Percentiles rank a stretch among this genome's conserved stretches.
Evolutionary conservation across 2,797 vertebrate genomes (phyloP).

Genomic region (Labroides dimidiatus): DNA sequence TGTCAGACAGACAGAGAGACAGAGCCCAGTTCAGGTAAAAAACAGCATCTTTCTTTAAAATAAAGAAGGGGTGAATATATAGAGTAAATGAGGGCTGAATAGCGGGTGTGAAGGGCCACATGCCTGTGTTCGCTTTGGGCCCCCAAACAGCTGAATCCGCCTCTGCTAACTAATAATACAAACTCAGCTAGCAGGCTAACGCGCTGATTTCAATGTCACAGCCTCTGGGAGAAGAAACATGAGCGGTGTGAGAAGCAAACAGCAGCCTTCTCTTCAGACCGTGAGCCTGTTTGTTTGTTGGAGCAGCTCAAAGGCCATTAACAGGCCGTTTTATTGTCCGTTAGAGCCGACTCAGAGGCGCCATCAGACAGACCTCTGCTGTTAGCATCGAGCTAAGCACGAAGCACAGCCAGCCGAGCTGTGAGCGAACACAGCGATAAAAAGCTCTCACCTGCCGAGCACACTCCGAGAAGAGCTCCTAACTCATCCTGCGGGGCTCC

Average conservation of each 20-base stretch:
- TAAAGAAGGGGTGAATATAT: no score
- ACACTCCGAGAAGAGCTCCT: conserved; percentile 38
- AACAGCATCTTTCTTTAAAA: no score
- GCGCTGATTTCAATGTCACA: conserved; percentile 25
- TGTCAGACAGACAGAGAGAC: no score
- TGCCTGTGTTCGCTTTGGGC: no score
- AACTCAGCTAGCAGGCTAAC: background rate
- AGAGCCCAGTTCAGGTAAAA: no score
- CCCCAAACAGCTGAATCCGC: no score
- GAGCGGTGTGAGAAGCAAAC: background rate
- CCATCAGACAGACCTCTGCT: conserved; percentile 60
- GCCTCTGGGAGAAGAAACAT: background rate
- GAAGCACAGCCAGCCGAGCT: conserved; percentile 54
- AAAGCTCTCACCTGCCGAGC: conserved; percentile 62
- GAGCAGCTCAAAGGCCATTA: conserved; percentile 43
- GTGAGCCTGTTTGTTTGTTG: conserved; percentile 21
- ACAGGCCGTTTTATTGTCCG: conserved; percentile 53
- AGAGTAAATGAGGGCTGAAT: no score
- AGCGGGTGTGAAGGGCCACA: no score
- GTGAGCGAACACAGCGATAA: background rate
- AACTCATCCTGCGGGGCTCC: conserved; percentile 59
- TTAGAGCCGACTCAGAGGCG: conserved; percentile 65
- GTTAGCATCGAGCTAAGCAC: conserved; percentile 43
- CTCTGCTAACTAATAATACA: conserved; percentile 3
- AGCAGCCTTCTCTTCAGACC: background rate